These are phyloP conservation scores for Felis chaus DNA, from an alignment of 2,113 vertebrate genomes.

Conservation along the genomic window DNA sequence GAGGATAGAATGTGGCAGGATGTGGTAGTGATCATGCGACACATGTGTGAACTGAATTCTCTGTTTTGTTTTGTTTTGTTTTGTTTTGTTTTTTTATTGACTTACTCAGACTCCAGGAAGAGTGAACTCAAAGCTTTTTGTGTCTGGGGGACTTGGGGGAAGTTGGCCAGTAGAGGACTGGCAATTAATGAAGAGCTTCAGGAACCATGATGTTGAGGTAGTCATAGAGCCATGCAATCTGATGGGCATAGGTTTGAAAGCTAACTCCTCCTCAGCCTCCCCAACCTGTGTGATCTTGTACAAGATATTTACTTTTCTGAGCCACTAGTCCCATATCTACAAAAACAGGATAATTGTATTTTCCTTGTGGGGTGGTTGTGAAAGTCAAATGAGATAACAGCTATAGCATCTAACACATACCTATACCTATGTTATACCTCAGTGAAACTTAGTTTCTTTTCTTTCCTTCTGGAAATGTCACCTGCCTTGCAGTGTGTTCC, in stretches of 20 bases:
- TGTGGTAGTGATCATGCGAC: background rate
- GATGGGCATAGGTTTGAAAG: background rate
- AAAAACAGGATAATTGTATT: background rate
- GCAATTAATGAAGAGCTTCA: background rate
- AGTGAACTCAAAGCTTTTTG: background rate
- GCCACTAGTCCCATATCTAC: background rate
- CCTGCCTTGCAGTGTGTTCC: background rate
- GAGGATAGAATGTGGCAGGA: background rate
- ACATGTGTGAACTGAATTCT: background rate
- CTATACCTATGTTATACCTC: background rate
- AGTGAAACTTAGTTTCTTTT: background rate
- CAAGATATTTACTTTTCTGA: background rate
- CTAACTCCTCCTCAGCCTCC: background rate
- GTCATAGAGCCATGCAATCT: background rate
- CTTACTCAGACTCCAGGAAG: background rate
- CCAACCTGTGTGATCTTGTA: background rate
- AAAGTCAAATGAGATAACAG: background rate
- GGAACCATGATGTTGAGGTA: background rate
- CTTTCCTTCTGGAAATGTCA: background rate
- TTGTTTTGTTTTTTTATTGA: background rate
- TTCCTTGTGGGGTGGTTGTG: background rate
- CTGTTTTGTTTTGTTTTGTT: background rate
- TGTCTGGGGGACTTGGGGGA: background rate
- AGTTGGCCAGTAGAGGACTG: background rate
- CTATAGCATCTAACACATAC: background rate